Conservation (phyloP, 2,113 vertebrate species). For the Festucalex cinctus region DNA sequence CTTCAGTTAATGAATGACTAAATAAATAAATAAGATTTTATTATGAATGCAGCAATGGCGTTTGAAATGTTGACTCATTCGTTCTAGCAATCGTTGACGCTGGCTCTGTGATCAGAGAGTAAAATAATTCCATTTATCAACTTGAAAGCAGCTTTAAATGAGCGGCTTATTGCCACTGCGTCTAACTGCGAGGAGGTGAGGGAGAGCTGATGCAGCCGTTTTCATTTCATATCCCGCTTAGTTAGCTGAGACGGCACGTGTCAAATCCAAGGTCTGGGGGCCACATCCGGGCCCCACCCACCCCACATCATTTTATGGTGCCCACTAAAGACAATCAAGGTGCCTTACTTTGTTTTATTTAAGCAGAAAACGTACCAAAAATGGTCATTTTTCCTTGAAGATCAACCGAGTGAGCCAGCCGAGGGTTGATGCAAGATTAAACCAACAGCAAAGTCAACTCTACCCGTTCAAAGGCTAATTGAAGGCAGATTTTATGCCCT, state of each 20-base stretch:
- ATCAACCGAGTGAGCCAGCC: not conserved
- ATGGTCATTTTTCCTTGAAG: not conserved
- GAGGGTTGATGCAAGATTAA: not conserved
- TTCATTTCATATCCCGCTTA: not conserved
- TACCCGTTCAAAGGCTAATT: conserved; percentile 1
- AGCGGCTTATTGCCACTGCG: conserved; percentile 6
- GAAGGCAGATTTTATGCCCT: not conserved
- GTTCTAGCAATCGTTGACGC: not conserved
- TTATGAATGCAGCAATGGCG: too few relatives aligned
- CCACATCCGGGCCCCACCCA: not conserved
- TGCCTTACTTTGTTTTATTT: not conserved
- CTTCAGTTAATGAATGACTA: too few relatives aligned
- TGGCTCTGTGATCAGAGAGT: not conserved
- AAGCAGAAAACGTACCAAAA: not conserved
- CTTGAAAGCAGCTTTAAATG: not conserved
- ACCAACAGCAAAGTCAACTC: too few relatives aligned
- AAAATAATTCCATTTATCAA: not conserved
- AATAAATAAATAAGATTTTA: too few relatives aligned
- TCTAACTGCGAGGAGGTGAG: not conserved
- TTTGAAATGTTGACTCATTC: too few relatives aligned
- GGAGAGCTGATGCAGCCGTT: not conserved
- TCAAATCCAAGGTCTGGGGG: not conserved
- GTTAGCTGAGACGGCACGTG: not conserved
- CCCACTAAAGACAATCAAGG: not conserved
- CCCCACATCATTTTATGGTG: not conserved